Percentiles rank a stretch among this genome's conserved stretches.
These are phyloP conservation scores for Eulemur rufifrons DNA, from an alignment of 2,113 vertebrate species.

Conservation along the genomic window DNA sequence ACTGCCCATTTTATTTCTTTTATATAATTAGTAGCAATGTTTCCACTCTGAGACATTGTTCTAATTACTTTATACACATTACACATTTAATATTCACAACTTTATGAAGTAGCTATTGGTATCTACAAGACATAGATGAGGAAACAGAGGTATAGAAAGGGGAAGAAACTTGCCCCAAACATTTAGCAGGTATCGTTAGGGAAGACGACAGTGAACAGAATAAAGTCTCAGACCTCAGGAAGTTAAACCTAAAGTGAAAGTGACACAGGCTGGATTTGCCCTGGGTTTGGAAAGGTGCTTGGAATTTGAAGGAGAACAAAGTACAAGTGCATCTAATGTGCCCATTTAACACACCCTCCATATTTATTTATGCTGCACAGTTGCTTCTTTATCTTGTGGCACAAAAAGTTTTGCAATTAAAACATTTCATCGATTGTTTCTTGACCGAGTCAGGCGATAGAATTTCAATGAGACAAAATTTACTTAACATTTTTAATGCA, in stretches of 20 bases:
- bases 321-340: background rate
- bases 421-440: background rate
- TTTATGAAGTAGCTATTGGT: background rate
- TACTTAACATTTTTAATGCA: background rate
- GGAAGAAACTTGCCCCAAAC: background rate
- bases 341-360: background rate
- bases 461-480: background rate
- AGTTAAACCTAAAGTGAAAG: background rate
- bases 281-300: background rate
- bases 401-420: background rate
- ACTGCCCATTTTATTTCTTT: background rate
- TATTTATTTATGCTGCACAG: background rate
- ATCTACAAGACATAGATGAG: background rate
- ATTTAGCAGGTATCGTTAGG: too few species aligned
- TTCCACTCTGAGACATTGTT: background rate
- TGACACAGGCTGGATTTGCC: background rate
- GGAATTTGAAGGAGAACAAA: background rate
- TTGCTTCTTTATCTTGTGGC: background rate
- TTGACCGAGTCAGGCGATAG: background rate
- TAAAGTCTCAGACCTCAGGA: background rate
- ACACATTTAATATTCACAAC: background rate
- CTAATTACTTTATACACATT: background rate
- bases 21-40: background rate
- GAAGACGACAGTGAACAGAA: background rate
- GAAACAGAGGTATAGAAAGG: background rate